Conservation (phyloP, 2,888 invertebrate genomes). For the Scelioninae gen. 1 region DNA sequence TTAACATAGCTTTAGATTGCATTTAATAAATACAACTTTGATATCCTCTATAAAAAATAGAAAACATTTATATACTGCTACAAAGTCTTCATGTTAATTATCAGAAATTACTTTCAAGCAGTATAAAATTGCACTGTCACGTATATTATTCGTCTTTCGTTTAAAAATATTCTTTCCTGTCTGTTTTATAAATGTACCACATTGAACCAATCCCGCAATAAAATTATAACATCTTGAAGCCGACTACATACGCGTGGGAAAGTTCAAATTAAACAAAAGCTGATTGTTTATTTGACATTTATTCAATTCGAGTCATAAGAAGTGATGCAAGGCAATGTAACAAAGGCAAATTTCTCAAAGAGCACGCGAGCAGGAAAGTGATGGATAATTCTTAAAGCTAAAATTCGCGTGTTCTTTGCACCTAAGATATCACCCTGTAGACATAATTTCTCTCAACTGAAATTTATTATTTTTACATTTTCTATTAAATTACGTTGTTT, state of each 20-base stretch:
- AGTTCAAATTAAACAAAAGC: slow-evolving; percentile 17
- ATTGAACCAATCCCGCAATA: slow-evolving; percentile 10
- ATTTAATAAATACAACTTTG: neutral
- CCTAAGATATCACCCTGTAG: slow-evolving; percentile 77
- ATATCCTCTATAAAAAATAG: neutral
- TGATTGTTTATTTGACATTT: slow-evolving; percentile 41
- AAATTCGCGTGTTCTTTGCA: slow-evolving; percentile 78
- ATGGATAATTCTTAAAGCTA: slow-evolving; percentile 70
- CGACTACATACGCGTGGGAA: neutral
- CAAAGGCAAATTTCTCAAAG: slow-evolving; percentile 49
- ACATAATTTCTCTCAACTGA: slow-evolving; percentile 71
- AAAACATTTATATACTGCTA: neutral
- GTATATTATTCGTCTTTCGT: slow-evolving; percentile 9
- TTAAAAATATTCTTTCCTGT: neutral
- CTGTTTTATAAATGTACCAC: slow-evolving; percentile 12
- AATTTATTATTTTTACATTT: too few species aligned
- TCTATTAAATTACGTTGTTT: too few species aligned
- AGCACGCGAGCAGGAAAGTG: slow-evolving; percentile 16
- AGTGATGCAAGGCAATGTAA: slow-evolving; percentile 29
- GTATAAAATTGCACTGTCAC: slow-evolving; percentile 5
- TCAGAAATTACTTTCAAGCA: slow-evolving; percentile 4
- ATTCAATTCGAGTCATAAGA: slow-evolving; percentile 29
- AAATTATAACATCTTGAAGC: slow-evolving; percentile 11
- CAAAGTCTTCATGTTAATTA: slow-evolving; percentile 4
- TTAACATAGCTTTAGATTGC: slow-evolving; percentile 3